Base-by-base conservation (phyloP, 2,113 vertebrate species). In the Eulemur rufifrons region DNA sequence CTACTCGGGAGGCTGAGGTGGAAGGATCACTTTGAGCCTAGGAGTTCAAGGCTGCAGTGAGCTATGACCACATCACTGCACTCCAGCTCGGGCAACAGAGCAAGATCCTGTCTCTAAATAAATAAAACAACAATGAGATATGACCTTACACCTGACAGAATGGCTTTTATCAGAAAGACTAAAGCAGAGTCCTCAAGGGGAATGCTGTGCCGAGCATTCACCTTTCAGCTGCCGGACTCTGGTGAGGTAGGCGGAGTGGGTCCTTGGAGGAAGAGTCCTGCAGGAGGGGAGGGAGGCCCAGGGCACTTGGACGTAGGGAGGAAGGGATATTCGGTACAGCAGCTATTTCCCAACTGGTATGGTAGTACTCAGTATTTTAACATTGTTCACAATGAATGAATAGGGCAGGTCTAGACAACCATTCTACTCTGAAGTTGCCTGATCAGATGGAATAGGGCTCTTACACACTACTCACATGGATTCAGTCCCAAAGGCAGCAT, bases 241-340 rank as follows among this genome's bases (percentile, higher is more conserved):
- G 52, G 27, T 29, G 32, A 63, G 9, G 27, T 0, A 6, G 8
- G 5, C 9, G 2, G 15, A 27, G 12, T 20, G 2, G 10, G 3
- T 3, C 7, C 45, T 42, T n/a, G 56, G 25, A 42, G 64, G 84
- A 76, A 89, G 45, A 29, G 50, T 34, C 77, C 95, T 29, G 18
- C 25, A 42, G 69, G 61, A 74, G 5, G 9, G 32, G n/a, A 71
- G 45, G 42, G 39, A 76, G 34, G 27, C 37, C 42, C 34, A 6
- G n/a, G 42, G 45, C 47, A 39, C 15, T 18, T 1, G 37, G 34
- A 23, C 12, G 4, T 12, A 59, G 17, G 18, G 5, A 21, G 13
- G 8, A 0, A 56, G 29, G 18, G 27, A 45, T 12, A 9, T 29
- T 64, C 37, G 13, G 29, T 9, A 52, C 0, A 50, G 61, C 88